Conservation (phyloP, 2,888 invertebrate genomes). For the Orthosia cruda region DNA sequence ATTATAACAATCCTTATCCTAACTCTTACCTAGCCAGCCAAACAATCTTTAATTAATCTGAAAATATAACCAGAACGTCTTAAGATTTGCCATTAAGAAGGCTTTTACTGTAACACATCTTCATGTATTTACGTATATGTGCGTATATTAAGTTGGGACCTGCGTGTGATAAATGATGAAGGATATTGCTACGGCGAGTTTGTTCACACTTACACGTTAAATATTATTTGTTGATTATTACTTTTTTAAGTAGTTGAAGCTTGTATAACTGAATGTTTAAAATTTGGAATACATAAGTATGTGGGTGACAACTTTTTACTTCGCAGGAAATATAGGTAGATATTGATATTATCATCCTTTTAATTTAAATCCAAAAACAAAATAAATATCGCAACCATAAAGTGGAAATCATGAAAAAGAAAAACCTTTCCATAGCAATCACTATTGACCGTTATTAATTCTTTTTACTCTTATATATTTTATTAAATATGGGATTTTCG, state of each 20-base stretch:
- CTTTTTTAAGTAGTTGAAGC: background rate
- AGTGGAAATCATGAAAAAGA: background rate
- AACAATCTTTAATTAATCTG: background rate
- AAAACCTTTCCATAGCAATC: too few relatives aligned
- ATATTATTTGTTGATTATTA: conserved; percentile 22
- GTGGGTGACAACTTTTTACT: too few relatives aligned
- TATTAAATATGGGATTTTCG: background rate
- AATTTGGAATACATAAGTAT: too few relatives aligned
- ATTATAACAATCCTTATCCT: too few relatives aligned
- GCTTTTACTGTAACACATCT: conserved; percentile 3
- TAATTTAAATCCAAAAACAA: background rate
- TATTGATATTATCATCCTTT: too few relatives aligned
- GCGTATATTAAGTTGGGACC: conserved; percentile 11
- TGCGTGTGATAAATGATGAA: conserved; percentile 50
- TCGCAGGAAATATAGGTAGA: too few relatives aligned
- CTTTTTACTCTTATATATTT: background rate
- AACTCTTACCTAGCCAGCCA: background rate
- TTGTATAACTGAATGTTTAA: background rate
- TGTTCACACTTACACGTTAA: conserved; percentile 27
- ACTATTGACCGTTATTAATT: background rate
- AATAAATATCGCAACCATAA: background rate
- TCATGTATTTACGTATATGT: background rate
- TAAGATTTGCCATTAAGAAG: background rate
- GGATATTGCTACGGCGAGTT: conserved; percentile 47
- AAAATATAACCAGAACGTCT: background rate